phyloP scores from a whole-genome alignment of 2,797 vertebrate genomes.

The Amblyopsis hoosieri region DNA sequence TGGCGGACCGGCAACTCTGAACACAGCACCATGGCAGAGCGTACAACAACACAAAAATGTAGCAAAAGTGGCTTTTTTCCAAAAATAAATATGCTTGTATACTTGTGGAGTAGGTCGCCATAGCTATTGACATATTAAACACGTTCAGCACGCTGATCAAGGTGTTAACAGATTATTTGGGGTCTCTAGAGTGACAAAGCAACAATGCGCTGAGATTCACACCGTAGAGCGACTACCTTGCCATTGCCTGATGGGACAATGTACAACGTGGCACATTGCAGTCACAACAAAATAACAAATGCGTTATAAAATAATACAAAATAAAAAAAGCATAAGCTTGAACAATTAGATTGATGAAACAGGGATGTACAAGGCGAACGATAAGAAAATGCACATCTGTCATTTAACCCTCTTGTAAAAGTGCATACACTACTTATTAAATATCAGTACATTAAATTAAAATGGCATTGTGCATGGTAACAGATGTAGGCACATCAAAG shows the following conservation, averaged over 20 bases:
- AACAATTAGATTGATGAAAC: conserved; percentile 60
- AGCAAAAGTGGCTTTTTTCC: conserved; percentile 77
- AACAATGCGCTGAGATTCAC: conserved; percentile 53
- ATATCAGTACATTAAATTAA: conserved; percentile 92
- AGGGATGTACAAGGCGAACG: conserved; percentile 59
- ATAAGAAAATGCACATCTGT: conserved; percentile 67
- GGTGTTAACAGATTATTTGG: conserved; percentile 69
- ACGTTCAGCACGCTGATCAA: conserved; percentile 63
- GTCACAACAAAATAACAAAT: conserved; percentile 49
- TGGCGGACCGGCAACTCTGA: conserved; percentile 71
- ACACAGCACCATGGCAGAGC: conserved; percentile 79
- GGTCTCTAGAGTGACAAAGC: conserved; percentile 69
- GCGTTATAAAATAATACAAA: conserved; percentile 44
- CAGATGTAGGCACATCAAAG: conserved; percentile 91
- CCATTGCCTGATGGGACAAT: conserved; percentile 59
- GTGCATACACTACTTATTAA: conserved; percentile 87
- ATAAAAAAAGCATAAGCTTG: conserved; percentile 60
- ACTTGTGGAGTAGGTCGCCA: conserved; percentile 65
- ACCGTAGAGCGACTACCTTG: conserved; percentile 59
- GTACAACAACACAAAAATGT: conserved; percentile 67
- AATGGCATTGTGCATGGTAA: conserved; percentile 85
- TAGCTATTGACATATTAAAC: conserved; percentile 66
- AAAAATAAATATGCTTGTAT: conserved; percentile 80
- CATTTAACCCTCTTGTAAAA: conserved; percentile 74
- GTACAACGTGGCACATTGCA: conserved; percentile 65